These are phyloP conservation scores for Pocillopora verrucosa DNA, from an alignment of 64 coral and sea anemone genomes.

Conservation along the genomic window DNA sequence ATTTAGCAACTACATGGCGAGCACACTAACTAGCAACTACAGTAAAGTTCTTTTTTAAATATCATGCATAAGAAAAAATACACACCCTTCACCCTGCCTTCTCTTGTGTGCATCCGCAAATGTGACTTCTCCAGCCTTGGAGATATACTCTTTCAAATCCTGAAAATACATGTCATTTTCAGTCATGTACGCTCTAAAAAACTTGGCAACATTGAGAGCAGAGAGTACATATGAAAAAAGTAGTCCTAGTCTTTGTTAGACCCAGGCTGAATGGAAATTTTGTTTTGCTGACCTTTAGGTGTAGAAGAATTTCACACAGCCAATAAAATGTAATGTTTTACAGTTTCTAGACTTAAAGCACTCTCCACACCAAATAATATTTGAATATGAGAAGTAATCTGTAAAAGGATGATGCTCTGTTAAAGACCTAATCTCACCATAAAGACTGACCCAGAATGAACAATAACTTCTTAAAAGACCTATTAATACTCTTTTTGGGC, in stretches of 20 bases:
- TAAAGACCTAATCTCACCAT: background rate
- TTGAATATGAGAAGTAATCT: too few species aligned
- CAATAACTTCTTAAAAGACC: background rate
- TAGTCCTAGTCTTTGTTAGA: too few species aligned
- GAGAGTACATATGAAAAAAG: background rate
- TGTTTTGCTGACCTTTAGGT: too few species aligned
- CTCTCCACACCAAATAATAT: too few species aligned
- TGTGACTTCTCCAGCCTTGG: conserved; percentile 90
- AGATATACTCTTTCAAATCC: conserved; percentile 98
- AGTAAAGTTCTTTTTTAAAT: background rate
- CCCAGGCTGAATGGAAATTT: too few species aligned
- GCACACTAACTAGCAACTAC: background rate
- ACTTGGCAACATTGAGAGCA: conserved; percentile 1
- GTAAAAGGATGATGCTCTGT: background rate
- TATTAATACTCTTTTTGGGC: background rate
- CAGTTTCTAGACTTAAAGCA: too few species aligned
- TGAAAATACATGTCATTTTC: conserved; percentile 46
- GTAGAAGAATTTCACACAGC: too few species aligned
- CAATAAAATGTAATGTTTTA: too few species aligned
- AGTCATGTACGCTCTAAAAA: background rate
- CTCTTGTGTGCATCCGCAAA: conserved; percentile 98
- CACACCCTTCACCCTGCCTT: conserved; percentile 88
- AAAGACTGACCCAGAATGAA: background rate
- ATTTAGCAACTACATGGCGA: too few species aligned
- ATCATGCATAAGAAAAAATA: background rate